A percentile compares a stretch with the other conserved stretches of the same genome.
Evolutionary conservation across 2,113 vertebrate genomes (phyloP).

Genomic region (Epinephelus lanceolatus): DNA sequence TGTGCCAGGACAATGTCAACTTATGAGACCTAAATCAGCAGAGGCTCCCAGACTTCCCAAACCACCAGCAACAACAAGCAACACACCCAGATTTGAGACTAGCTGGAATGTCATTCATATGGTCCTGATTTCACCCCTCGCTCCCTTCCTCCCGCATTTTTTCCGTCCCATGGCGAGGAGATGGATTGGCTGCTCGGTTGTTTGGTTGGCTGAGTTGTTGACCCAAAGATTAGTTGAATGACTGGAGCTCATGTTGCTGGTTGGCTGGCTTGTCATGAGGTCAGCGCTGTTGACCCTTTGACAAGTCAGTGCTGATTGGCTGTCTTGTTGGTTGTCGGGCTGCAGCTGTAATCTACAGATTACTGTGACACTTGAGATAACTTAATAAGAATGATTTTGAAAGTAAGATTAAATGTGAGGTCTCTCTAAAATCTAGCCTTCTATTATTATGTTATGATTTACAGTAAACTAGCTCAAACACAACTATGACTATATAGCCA

Average conservation of each 20-base stretch:
- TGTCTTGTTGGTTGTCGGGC: not conserved
- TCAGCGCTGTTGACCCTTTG: not conserved
- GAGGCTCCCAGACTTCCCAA: conserved; percentile 79
- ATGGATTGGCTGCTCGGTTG: conserved; percentile 15
- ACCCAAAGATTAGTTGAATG: not conserved
- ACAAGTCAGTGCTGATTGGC: not conserved
- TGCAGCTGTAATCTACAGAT: not conserved
- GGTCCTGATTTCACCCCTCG: conserved; percentile 74
- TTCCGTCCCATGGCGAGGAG: conserved; percentile 44
- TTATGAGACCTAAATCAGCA: conserved; percentile 70
- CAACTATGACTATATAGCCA: too few relatives aligned
- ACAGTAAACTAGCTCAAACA: too few relatives aligned
- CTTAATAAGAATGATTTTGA: not conserved
- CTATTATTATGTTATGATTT: not conserved
- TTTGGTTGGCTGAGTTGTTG: conserved; percentile 25
- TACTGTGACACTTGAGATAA: not conserved
- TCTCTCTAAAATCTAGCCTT: not conserved
- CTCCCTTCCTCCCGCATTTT: conserved; percentile 37
- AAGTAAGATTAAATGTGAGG: not conserved
- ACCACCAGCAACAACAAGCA: conserved; percentile 80
- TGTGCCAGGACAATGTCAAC: conserved; percentile 73
- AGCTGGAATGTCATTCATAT: conserved; percentile 79
- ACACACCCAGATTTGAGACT: conserved; percentile 75
- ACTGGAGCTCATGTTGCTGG: not conserved
- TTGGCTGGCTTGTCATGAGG: not conserved